phyloP scores from a whole-genome alignment of 1,140 invertebrate species.

The Heliconius melpomene region DNA sequence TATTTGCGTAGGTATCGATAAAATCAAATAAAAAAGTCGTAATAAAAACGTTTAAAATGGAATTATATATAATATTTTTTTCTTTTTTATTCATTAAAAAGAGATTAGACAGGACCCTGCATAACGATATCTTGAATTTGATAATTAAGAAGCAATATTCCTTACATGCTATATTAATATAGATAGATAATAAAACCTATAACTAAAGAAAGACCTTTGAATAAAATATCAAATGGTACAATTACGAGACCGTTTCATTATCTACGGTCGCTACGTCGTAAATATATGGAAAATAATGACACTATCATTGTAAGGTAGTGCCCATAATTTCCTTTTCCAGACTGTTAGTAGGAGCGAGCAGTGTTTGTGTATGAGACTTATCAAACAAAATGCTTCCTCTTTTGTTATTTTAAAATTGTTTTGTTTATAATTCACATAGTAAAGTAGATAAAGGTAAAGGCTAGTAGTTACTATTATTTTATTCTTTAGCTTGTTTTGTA shows the following conservation, averaged over 20 bases:
- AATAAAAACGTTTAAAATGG: slow-evolving; percentile 1
- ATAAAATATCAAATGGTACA: slow-evolving; percentile 4
- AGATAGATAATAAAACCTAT: slow-evolving; percentile 9
- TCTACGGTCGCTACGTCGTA: slow-evolving; percentile 26
- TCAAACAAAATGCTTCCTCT: slow-evolving; percentile 32
- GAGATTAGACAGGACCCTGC: neutral
- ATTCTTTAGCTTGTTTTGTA: no score
- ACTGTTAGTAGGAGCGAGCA: slow-evolving; percentile 27
- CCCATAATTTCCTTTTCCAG: slow-evolving; percentile 40
- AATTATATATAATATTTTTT: neutral
- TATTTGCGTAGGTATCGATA: neutral
- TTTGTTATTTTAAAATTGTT: neutral
- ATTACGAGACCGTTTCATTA: slow-evolving; percentile 23
- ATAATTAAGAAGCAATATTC: slow-evolving; percentile 11
- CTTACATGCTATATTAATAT: slow-evolving; percentile 8
- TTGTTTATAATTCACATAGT: neutral
- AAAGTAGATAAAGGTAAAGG: neutral
- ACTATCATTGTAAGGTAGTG: slow-evolving; percentile 34
- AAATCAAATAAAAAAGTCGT: neutral
- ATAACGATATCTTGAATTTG: neutral
- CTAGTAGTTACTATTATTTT: no score
- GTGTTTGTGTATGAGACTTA: slow-evolving; percentile 32
- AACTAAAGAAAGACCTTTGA: neutral
- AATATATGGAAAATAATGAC: slow-evolving; percentile 37
- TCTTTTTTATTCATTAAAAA: slow-evolving; percentile 3